Conservation (phyloP, 35 echinoderm and acorn worm species). For the Nesometra sesokonis region DNA sequence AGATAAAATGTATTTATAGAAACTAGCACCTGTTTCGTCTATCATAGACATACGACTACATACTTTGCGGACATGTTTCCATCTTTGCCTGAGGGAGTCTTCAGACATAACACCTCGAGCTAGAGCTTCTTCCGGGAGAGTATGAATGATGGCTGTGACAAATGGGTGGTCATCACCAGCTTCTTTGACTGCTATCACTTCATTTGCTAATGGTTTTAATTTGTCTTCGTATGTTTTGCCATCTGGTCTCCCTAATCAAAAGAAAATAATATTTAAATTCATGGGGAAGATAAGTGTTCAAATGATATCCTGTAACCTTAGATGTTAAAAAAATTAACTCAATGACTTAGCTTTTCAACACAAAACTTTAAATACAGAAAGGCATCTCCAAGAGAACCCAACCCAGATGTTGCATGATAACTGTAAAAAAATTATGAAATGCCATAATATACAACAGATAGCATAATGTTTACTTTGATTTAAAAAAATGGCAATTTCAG, state of each 20-base stretch:
- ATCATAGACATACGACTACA: conserved; percentile 79
- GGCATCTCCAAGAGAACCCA: no score
- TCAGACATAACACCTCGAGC: conserved; percentile 53
- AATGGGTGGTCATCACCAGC: conserved; percentile 51
- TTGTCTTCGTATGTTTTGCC: conserved; percentile 51
- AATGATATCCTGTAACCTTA: no score
- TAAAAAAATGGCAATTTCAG: no score
- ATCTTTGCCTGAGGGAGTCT: conserved; percentile 67
- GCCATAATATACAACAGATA: no score
- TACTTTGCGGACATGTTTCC: conserved; percentile 50
- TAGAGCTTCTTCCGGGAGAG: conserved; percentile 77
- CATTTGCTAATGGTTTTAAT: conserved; percentile 75
- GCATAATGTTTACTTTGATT: no score
- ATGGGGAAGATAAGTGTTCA: no score
- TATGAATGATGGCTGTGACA: conserved; percentile 41
- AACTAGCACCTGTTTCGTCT: conserved; percentile 57
- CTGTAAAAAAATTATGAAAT: no score
- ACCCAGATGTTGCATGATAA: no score
- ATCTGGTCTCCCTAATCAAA: conserved; percentile 32
- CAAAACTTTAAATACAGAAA: no score
- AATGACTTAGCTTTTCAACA: no score
- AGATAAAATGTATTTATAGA: conserved; percentile 75
- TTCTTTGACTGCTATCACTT: conserved; percentile 80
- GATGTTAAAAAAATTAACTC: no score
- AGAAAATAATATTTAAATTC: no score